phyloP scores from a whole-genome alignment of 1,140 invertebrate genomes.

The Magallana gigas region DNA sequence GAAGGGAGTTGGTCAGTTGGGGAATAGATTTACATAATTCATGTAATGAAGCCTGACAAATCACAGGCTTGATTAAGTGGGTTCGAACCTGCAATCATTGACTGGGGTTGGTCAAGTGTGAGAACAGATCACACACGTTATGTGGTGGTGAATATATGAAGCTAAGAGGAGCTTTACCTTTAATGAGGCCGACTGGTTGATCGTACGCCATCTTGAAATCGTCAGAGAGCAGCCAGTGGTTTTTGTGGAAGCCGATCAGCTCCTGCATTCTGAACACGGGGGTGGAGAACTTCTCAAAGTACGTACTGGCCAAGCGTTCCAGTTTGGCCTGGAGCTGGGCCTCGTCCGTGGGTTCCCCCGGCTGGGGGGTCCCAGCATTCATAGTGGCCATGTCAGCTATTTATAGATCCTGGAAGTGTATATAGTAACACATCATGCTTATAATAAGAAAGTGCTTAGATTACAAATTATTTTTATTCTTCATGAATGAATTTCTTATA shows the following conservation, averaged over 20 bases:
- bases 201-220: constrained; percentile 44
- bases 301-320: constrained; percentile 36
- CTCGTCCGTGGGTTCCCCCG: constrained; percentile 40
- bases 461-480: too few relatives aligned
- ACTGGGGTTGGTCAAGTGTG: neutral
- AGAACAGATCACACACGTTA: too few relatives aligned
- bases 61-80: constrained; percentile 48
- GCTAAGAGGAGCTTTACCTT: neutral
- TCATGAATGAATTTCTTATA: too few relatives aligned
- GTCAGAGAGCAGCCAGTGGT: constrained; percentile 37
- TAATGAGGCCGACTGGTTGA: constrained; percentile 38
- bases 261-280: constrained; percentile 42
- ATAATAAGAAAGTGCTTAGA: too few relatives aligned
- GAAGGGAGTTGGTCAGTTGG: neutral
- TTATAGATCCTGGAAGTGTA: neutral
- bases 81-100: constrained; percentile 54
- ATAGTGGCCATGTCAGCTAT: constrained; percentile 39
- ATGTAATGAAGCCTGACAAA: too few relatives aligned
- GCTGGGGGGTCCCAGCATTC: constrained; percentile 47
- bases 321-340: constrained; percentile 32
- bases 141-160: too few relatives aligned
- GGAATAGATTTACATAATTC: too few relatives aligned
- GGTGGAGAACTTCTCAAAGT: constrained; percentile 45
- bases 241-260: constrained; percentile 46
- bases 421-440: too few relatives aligned